Conservation (phyloP, 2,888 invertebrate species). For the Sussaba pulchella region DNA sequence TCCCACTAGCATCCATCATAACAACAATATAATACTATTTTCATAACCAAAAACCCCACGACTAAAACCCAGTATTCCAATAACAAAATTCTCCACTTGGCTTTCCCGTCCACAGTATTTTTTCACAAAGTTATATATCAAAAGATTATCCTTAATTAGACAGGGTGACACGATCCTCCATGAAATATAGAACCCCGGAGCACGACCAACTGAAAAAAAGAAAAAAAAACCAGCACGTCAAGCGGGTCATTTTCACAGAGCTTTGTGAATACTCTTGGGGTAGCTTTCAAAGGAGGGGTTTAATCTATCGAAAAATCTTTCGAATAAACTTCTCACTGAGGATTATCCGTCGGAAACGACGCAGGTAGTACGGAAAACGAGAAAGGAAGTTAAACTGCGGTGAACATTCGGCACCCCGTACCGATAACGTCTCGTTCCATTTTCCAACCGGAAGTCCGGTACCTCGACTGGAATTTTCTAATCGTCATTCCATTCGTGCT, state of each 20-base stretch:
- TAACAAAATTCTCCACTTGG: neutral
- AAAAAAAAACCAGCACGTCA: neutral
- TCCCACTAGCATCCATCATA: too few relatives aligned
- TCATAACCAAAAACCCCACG: too few relatives aligned
- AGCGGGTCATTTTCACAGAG: neutral
- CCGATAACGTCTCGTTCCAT: slow-evolving; percentile 29
- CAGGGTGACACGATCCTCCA: neutral
- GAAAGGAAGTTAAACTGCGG: slow-evolving; percentile 43
- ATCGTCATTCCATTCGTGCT: slow-evolving; percentile 79
- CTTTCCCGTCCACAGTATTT: too few relatives aligned
- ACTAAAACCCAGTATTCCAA: neutral
- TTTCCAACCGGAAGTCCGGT: slow-evolving; percentile 52
- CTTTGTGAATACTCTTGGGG: neutral
- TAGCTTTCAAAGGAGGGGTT: slow-evolving; percentile 4
- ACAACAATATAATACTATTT: too few relatives aligned
- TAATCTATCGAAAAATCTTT: slow-evolving; percentile 17
- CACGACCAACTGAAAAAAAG: too few relatives aligned
- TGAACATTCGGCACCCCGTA: slow-evolving; percentile 43
- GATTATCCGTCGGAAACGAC: slow-evolving; percentile 20
- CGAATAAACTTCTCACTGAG: slow-evolving; percentile 21
- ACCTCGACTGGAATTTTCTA: slow-evolving; percentile 79
- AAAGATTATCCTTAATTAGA: neutral
- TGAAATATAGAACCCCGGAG: neutral
- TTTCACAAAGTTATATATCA: neutral
- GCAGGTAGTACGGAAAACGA: slow-evolving; percentile 16